phyloP scores from a whole-genome alignment of 1,140 invertebrate species.

The Antheraea pernyi region DNA sequence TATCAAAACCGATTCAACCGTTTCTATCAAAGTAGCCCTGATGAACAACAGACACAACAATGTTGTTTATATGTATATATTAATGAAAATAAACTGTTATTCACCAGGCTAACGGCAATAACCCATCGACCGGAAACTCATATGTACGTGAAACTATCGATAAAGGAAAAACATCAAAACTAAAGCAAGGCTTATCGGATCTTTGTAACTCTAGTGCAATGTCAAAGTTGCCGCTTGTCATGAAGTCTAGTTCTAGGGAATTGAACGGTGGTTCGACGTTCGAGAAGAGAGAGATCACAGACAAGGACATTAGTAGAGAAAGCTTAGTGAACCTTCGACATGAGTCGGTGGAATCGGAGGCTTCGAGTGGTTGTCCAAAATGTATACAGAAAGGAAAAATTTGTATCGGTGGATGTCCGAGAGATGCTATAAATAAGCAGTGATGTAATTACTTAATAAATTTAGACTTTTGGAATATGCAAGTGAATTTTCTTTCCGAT shows the following conservation, averaged over 20 bases:
- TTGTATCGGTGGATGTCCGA: slow-evolving; percentile 41
- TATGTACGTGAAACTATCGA: background rate
- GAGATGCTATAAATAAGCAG: slow-evolving; percentile 24
- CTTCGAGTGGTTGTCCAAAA: slow-evolving; percentile 25
- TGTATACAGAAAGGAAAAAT: slow-evolving; percentile 38
- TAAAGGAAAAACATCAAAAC: background rate
- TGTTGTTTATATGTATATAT: background rate
- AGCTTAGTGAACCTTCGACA: background rate
- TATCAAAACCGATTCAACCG: too few relatives aligned
- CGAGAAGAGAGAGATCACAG: background rate
- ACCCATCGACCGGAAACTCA: background rate
- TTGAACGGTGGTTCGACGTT: background rate
- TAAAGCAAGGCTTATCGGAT: background rate
- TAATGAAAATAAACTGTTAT: background rate
- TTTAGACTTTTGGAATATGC: background rate
- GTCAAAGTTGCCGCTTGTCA: background rate
- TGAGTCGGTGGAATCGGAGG: background rate
- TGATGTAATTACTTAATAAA: background rate
- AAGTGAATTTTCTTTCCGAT: too few relatives aligned
- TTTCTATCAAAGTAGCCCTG: too few relatives aligned
- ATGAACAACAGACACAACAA: too few relatives aligned
- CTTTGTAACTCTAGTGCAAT: background rate
- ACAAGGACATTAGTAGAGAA: too few relatives aligned
- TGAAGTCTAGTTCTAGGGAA: background rate
- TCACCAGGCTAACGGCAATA: background rate